A percentile compares a stretch with the other conserved stretches of the same genome.
These are phyloP conservation scores for Criorhina ranunculi DNA, from an alignment of 2,888 invertebrate species.

Conservation along the genomic window DNA sequence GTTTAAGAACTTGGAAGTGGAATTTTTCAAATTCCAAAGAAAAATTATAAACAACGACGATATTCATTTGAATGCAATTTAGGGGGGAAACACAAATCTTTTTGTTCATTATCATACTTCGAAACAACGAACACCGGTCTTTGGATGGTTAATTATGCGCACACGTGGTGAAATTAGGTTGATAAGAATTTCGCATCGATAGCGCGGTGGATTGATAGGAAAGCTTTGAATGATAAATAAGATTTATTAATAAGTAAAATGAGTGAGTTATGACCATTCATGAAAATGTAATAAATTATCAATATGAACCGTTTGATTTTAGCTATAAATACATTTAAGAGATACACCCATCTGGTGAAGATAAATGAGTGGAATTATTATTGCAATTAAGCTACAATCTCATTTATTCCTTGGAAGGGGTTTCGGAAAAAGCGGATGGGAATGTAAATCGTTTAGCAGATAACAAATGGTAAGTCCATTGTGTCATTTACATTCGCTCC, in stretches of 20 bases:
- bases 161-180: background rate
- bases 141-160: conserved; percentile 8
- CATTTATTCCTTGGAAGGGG: too few relatives aligned
- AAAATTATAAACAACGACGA: background rate
- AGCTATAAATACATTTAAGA: background rate
- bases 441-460: too few relatives aligned
- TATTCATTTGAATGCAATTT: conserved; percentile 2
- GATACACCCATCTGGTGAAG: too few relatives aligned
- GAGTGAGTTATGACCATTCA: background rate
- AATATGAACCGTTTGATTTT: background rate
- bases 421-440: too few relatives aligned
- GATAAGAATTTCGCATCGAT: background rate
- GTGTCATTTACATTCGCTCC: too few relatives aligned
- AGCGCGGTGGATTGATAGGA: background rate
- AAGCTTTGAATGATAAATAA: background rate
- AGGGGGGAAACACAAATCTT: background rate
- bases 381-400: too few relatives aligned
- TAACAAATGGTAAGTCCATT: too few relatives aligned
- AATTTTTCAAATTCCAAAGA: background rate
- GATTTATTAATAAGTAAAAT: conserved; percentile 1
- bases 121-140: background rate
- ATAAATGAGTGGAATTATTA: too few relatives aligned
- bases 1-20: background rate
- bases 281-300: background rate
- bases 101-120: conserved; percentile 1